Percentiles rank a stretch among this genome's conserved stretches.
Evolutionary conservation across 2,797 vertebrate species (phyloP).

Genomic region (Euphonia xanthogaster): DNA sequence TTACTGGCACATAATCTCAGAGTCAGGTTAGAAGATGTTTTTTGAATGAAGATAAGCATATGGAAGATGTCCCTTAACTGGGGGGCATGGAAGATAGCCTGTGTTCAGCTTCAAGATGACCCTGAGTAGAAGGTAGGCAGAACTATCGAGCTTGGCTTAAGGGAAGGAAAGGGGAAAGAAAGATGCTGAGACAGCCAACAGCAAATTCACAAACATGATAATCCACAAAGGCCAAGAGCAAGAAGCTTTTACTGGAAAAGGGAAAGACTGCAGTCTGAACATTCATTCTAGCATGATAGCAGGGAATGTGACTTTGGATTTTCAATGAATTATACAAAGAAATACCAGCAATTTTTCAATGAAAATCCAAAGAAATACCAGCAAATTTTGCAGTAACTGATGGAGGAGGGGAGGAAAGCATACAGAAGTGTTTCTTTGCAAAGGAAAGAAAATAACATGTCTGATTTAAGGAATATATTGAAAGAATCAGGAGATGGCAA

Average conservation of each 20-base stretch:
- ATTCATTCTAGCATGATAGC: not conserved
- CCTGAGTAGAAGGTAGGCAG: not conserved
- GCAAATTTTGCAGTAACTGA: not conserved
- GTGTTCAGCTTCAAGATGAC: not conserved
- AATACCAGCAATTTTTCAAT: not conserved
- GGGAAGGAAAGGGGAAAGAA: not conserved
- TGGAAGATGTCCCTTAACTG: not conserved
- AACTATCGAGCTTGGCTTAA: not conserved
- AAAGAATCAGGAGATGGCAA: not conserved
- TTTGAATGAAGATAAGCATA: not conserved
- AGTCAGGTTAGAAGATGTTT: not conserved
- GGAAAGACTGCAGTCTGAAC: not conserved
- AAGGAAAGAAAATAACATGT: not conserved
- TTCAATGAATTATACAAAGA: not conserved
- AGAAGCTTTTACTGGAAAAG: not conserved
- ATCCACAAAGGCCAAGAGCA: not conserved
- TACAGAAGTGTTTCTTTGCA: not conserved
- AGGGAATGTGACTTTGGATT: not conserved
- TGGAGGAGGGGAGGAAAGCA: not conserved
- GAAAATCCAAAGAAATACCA: not conserved
- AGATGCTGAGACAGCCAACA: not conserved
- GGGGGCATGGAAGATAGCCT: not conserved
- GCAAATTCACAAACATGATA: not conserved
- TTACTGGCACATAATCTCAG: constrained; percentile 17
- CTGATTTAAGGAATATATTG: not conserved